Conservation (phyloP, 2,888 invertebrate species). For the Ceriagrion tenellum region DNA sequence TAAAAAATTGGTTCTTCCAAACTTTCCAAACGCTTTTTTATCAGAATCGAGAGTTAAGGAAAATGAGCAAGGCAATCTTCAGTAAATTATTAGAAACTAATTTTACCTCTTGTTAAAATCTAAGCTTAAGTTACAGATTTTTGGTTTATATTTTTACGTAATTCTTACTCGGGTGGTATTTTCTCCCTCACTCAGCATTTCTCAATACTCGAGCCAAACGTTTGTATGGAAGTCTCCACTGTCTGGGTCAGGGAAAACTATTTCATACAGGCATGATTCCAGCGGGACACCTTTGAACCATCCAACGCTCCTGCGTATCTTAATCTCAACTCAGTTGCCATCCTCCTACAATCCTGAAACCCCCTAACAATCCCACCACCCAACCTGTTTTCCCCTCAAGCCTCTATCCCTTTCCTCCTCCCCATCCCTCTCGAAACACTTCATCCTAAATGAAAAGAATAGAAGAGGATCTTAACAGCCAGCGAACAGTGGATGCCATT, state of each 20-base stretch:
- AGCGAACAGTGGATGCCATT: slow-evolving; percentile 63
- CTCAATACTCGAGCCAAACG: background rate
- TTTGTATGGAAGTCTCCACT: too few species aligned
- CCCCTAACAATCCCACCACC: background rate
- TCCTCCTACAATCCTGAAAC: background rate
- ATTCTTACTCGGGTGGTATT: background rate
- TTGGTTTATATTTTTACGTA: background rate
- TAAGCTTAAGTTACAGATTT: too few species aligned
- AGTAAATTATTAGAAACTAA: too few species aligned
- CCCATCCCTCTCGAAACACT: slow-evolving; percentile 1
- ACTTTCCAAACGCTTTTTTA: too few species aligned
- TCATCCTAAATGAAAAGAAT: slow-evolving; percentile 55
- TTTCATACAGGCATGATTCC: slow-evolving; percentile 25
- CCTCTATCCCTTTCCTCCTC: background rate
- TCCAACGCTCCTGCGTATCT: slow-evolving; percentile 49
- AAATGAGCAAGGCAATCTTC: too few species aligned
- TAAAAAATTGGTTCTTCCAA: too few species aligned
- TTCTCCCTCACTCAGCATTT: background rate
- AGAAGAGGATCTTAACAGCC: slow-evolving; percentile 61
- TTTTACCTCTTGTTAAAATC: too few species aligned
- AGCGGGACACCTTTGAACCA: background rate
- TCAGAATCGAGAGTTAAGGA: too few species aligned
- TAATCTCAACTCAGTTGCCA: background rate
- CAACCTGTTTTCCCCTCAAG: background rate
- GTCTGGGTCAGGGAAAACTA: background rate